These are phyloP conservation scores for Tribolium madens DNA, from an alignment of 1,140 invertebrate genomes.

Conservation along the genomic window DNA sequence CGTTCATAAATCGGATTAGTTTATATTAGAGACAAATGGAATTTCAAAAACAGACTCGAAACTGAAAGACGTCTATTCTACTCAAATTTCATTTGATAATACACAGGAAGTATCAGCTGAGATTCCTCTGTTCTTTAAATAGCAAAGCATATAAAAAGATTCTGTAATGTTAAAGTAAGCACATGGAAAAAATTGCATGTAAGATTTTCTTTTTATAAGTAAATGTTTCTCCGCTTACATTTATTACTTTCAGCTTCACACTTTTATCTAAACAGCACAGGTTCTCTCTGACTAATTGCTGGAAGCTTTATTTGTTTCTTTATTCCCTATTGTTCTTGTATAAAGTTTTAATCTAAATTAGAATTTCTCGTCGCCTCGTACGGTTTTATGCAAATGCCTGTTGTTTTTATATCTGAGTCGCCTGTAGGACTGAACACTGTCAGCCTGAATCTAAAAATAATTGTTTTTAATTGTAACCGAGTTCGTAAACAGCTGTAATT, in stretches of 20 bases:
- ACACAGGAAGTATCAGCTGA: neutral
- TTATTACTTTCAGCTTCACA: constrained; percentile 23
- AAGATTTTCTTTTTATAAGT: neutral
- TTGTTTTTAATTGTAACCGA: constrained; percentile 48
- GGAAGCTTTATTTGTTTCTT: constrained; percentile 49
- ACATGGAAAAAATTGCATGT: no score
- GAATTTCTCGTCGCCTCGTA: constrained; percentile 46
- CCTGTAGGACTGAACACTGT: constrained; percentile 39
- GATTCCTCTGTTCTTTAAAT: no score
- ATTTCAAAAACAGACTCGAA: neutral
- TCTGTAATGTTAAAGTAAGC: no score
- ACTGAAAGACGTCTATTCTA: no score
- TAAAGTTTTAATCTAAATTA: constrained; percentile 54
- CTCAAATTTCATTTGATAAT: neutral
- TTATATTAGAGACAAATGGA: constrained; percentile 16
- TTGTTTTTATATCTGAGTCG: constrained; percentile 44
- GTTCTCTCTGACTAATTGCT: constrained; percentile 44
- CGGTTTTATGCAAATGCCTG: constrained; percentile 51
- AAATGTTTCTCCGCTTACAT: neutral
- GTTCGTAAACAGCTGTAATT: constrained; percentile 46
- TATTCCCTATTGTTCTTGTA: constrained; percentile 49
- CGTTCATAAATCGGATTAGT: constrained; percentile 24
- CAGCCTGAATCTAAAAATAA: constrained; percentile 49
- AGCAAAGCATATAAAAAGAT: no score
- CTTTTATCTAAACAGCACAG: constrained; percentile 45